A percentile compares a stretch with the other conserved stretches of the same genome.
phyloP scores from a whole-genome alignment of 2,888 invertebrate genomes.

The Himalopsyche kuldschensis region DNA sequence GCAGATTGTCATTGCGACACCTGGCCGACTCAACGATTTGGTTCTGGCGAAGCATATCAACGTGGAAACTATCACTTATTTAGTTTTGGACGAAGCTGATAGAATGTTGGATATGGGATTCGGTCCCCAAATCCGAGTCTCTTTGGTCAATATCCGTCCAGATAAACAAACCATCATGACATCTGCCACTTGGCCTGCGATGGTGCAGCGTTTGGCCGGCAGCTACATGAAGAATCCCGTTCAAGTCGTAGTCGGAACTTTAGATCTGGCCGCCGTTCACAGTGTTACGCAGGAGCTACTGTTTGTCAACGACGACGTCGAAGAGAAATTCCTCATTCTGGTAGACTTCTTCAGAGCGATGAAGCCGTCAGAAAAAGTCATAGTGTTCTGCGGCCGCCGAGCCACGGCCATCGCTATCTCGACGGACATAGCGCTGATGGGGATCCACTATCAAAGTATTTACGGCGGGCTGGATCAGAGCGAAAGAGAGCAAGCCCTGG shows the following conservation, averaged over 20 bases:
- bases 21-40: conserved; percentile 91
- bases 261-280: conserved; percentile 88
- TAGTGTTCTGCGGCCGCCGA: conserved; percentile 90
- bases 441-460: conserved; percentile 74
- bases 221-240: conserved; percentile 88
- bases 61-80: conserved; percentile 78
- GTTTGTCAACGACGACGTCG: conserved; percentile 66
- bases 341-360: conserved; percentile 71
- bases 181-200: conserved; percentile 93
- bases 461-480: conserved; percentile 86
- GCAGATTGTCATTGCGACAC: conserved; percentile 94
- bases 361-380: conserved; percentile 77
- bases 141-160: conserved; percentile 78
- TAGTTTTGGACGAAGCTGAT: conserved; percentile 91
- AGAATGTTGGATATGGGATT: conserved; percentile 88
- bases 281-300: conserved; percentile 80
- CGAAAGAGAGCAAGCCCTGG: conserved; percentile 80
- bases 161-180: conserved; percentile 97
- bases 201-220: conserved; percentile 81
- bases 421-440: conserved; percentile 73
- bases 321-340: conserved; percentile 66
- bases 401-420: conserved; percentile 80
- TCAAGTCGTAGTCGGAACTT: conserved; percentile 85
- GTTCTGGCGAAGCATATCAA: conserved; percentile 71
- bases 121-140: conserved; percentile 84